phyloP scores from a whole-genome alignment of 2,888 invertebrate genomes.

The Pachliopta kotzebuea region DNA sequence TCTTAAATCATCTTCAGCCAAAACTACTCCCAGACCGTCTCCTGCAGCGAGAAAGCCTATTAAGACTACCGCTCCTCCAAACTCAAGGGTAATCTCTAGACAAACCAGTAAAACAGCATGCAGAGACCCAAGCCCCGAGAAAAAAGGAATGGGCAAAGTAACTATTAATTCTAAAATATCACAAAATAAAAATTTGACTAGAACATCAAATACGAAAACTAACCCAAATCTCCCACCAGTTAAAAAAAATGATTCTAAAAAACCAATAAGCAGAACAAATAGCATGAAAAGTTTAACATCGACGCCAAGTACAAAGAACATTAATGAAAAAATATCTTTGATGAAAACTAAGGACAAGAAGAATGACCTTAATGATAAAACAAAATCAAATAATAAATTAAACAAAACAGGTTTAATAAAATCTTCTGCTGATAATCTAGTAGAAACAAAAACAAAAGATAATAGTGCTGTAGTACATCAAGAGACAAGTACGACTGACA shows the following conservation, averaged over 20 bases:
- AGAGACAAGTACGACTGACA: conserved; percentile 32
- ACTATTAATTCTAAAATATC: conserved; percentile 38
- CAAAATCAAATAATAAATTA: conserved; percentile 55
- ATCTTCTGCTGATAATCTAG: background rate
- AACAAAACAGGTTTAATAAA: conserved; percentile 54
- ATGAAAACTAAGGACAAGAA: conserved; percentile 59
- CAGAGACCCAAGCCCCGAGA: conserved; percentile 69
- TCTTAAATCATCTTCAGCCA: conserved; percentile 57
- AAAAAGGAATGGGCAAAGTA: conserved; percentile 48
- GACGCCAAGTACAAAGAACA: conserved; percentile 64
- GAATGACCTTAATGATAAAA: conserved; percentile 55
- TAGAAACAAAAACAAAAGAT: conserved; percentile 30
- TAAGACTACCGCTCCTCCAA: conserved; percentile 63
- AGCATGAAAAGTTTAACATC: conserved; percentile 67
- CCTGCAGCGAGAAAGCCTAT: conserved; percentile 51
- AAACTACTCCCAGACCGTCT: conserved; percentile 53
- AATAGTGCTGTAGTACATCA: conserved; percentile 32
- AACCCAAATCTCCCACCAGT: conserved; percentile 51
- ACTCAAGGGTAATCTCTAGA: conserved; percentile 69
- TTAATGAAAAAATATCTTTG: conserved; percentile 62
- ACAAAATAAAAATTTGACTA: conserved; percentile 49
- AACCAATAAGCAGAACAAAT: conserved; percentile 63
- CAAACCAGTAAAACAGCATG: conserved; percentile 64
- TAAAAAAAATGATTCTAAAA: conserved; percentile 59
- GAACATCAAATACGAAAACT: conserved; percentile 55